Evolutionary conservation across 2,888 invertebrate species (phyloP), one percentile per base, ranked within the genome.

Genomic region (Pammene fasciana): DNA sequence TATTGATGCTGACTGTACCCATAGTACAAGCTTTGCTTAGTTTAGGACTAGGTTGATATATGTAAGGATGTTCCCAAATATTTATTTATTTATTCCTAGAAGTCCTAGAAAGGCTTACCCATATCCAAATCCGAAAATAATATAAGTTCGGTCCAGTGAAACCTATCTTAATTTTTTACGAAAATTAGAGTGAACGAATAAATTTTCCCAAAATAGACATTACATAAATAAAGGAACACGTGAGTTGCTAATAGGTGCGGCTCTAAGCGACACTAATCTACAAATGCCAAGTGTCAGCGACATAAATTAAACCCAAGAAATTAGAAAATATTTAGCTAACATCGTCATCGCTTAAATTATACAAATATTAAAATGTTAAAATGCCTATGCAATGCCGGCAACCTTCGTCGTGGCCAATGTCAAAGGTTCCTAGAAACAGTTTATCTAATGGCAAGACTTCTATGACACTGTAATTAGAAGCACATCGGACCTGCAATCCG

Each of bases 321-420:
- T 57, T 50, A 50, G 50, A 41, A 50, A 66, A 66, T 66, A 34
- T 16, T 52, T 9, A 5, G 43, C 11, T 14, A 59, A 36, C 57
- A 9, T 34, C 50, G 57, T 66, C 57, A 66, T 59, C 66, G 50
- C 41, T 38, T 26, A 11, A 26, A 38, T 65, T 57, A 57, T 60
- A 26, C 26, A 10, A 9, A 46, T 36, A 36, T 60, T 48, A 13
- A n/a, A n/a, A n/a, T n/a, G 38, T 50, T 9, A 9, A 38, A 50
- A 18, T 52, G 18, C 18, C 18, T 18, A 16, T 16, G 48, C 18
- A 38, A 4, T 26, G 26, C 26, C 13, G 13, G 36, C 61, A 61
- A 38, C 48, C 50, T 50, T 36, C 50, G 36, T 5, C 5, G 48
- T 11, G 45, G 50, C 16, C 61, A 48, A 48, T 38, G 38, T 38